Conservation (phyloP, 92 coral and sea anemone species). For the Porites cylindrica region DNA sequence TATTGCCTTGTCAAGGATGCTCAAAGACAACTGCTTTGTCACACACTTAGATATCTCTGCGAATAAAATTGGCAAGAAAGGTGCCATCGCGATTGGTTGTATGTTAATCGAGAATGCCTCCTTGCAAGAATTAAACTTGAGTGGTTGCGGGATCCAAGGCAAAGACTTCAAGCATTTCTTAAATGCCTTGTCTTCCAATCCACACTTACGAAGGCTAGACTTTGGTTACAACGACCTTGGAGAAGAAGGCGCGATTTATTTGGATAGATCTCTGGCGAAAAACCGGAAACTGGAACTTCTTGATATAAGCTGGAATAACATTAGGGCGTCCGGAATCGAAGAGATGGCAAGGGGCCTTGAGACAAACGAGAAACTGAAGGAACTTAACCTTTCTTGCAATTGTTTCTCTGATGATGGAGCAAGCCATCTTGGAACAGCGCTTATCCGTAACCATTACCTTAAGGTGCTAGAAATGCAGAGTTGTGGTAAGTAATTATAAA, state of each 20-base stretch:
- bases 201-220: constrained; percentile 48
- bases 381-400: constrained; percentile 71
- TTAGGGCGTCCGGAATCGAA: constrained; percentile 35
- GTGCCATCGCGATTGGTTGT: constrained; percentile 56
- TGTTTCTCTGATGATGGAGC: constrained; percentile 75
- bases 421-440: constrained; percentile 29
- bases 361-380: constrained; percentile 34
- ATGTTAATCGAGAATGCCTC: constrained; percentile 75
- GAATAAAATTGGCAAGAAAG: constrained; percentile 57
- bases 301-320: constrained; percentile 76
- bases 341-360: constrained; percentile 59
- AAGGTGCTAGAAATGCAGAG: constrained; percentile 41
- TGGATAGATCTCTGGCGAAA: constrained; percentile 34
- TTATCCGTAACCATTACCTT: constrained; percentile 17
- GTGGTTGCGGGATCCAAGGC: constrained; percentile 65
- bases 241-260: constrained; percentile 52
- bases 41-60: constrained; percentile 67
- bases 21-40: constrained; percentile 71
- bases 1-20: constrained; percentile 57
- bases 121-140: constrained; percentile 57
- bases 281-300: constrained; percentile 57
- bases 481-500: constrained; percentile 21
- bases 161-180: constrained; percentile 58
- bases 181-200: constrained; percentile 47
- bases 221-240: constrained; percentile 72